Evolutionary conservation across 2,797 vertebrate species (phyloP).

Genomic region (Melanotaenia nigrans): DNA sequence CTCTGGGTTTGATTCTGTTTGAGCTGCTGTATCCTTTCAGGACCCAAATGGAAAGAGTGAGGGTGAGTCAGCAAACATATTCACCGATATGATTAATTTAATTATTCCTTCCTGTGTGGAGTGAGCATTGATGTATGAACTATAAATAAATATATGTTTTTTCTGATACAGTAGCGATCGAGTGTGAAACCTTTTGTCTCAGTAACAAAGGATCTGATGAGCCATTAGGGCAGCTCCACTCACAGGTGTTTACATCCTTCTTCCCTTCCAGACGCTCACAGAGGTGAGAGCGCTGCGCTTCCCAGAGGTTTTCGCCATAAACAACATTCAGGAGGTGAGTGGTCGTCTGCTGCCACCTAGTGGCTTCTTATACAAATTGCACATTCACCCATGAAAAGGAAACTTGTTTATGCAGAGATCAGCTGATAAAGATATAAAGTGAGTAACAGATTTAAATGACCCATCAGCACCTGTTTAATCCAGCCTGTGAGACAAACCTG

Average conservation of each 20-base stretch:
- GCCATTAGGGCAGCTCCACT: conserved; percentile 29
- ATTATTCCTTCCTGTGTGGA: conserved; percentile 16
- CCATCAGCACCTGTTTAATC: too few species aligned
- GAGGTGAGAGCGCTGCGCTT: conserved; percentile 91
- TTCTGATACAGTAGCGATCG: not conserved
- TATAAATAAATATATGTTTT: too few species aligned
- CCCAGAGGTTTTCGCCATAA: conserved; percentile 89
- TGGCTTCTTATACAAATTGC: conserved; percentile 17
- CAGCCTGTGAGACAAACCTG: too few species aligned
- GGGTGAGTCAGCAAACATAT: conserved; percentile 81
- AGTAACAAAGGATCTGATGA: conserved; percentile 57
- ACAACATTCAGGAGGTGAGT: conserved; percentile 92
- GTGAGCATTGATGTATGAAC: not conserved
- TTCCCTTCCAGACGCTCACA: conserved; percentile 87
- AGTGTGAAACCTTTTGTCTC: conserved; percentile 41
- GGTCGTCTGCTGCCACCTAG: conserved; percentile 54
- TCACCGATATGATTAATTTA: not conserved
- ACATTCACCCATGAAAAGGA: not conserved
- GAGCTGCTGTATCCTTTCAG: conserved; percentile 95
- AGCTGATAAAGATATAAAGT: not conserved
- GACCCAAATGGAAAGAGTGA: conserved; percentile 98
- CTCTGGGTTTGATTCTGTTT: conserved; percentile 96
- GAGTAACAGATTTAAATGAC: conserved; percentile 1
- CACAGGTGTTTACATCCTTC: conserved; percentile 66
- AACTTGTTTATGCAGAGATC: not conserved